A percentile compares a stretch with the other conserved stretches of the same genome.
phyloP scores from a whole-genome alignment of 2,888 invertebrate species.

The Andrena dorsata region DNA sequence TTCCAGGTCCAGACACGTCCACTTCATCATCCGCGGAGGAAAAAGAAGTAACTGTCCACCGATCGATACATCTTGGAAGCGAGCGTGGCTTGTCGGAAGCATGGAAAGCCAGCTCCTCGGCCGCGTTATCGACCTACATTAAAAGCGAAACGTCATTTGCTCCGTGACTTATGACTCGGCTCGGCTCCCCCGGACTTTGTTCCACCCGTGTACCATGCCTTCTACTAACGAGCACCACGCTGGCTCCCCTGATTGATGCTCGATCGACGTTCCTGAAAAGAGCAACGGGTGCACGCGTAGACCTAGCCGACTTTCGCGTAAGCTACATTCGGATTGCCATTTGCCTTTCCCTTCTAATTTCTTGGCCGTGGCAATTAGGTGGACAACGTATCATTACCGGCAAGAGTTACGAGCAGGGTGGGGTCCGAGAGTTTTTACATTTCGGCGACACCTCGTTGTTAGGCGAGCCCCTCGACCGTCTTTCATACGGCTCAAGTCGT shows the following conservation, averaged over 20 bases:
- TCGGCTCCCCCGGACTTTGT: conserved; percentile 41
- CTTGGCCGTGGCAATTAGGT: conserved; percentile 51
- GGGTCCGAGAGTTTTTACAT: conserved; percentile 24
- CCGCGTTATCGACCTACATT: conserved; percentile 44
- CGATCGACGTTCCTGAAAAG: conserved; percentile 56
- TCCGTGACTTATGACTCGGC: conserved; percentile 50
- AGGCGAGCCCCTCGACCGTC: conserved; percentile 13
- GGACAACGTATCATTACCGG: conserved; percentile 58
- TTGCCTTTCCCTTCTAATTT: conserved; percentile 63
- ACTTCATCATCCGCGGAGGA: conserved; percentile 16
- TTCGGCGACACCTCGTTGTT: conserved; percentile 48
- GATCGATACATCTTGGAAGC: conserved; percentile 36
- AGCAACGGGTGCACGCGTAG: conserved; percentile 29
- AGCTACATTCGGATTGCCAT: conserved; percentile 45
- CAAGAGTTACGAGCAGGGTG: conserved; percentile 39
- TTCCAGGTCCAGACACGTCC: not conserved
- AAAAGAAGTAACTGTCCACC: conserved; percentile 16
- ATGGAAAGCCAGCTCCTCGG: not conserved
- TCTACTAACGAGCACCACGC: conserved; percentile 52
- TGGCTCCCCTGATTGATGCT: conserved; percentile 57
- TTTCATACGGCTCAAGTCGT: not conserved
- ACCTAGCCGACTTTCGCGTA: conserved; percentile 28
- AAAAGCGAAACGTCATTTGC: conserved; percentile 38
- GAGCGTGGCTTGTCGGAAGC: not conserved
- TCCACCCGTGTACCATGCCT: conserved; percentile 11